phyloP scores from a whole-genome alignment of 2,797 vertebrate species.

The Masticophis lateralis region DNA sequence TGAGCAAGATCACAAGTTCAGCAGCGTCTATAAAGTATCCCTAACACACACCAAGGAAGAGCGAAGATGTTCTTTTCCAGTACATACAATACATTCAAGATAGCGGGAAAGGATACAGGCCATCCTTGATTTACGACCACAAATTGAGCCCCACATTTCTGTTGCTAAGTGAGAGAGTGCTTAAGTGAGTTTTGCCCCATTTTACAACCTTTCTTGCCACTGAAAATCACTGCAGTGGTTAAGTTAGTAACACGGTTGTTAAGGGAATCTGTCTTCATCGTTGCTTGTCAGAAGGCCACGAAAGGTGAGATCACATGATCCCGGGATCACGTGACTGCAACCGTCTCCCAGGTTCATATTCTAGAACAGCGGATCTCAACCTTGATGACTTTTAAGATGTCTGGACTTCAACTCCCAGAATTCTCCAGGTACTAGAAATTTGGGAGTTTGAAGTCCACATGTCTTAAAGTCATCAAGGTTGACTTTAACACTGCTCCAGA shows the following conservation, averaged over 20 bases:
- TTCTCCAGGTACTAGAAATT: not conserved
- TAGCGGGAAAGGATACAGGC: not conserved
- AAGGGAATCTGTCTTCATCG: not conserved
- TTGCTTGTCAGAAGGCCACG: not conserved
- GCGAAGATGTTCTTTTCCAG: not conserved
- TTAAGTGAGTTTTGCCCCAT: not conserved
- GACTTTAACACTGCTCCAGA: not conserved
- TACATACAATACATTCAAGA: not conserved
- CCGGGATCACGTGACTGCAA: not conserved
- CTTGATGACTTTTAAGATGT: not conserved
- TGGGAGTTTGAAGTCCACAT: not conserved
- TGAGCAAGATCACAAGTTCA: not conserved
- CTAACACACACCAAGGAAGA: not conserved
- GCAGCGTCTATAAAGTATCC: not conserved
- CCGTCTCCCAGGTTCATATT: not conserved
- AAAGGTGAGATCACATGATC: not conserved
- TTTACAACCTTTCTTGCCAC: not conserved
- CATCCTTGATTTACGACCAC: not conserved
- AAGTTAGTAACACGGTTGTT: not conserved
- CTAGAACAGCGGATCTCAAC: not conserved
- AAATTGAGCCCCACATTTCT: not conserved
- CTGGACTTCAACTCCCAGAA: not conserved
- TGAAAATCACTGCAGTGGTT: not conserved
- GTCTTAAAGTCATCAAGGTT: not conserved
- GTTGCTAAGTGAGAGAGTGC: not conserved